Percentiles rank a stretch among this genome's conserved stretches.
Evolutionary conservation across 2,888 invertebrate genomes (phyloP).

Genomic region (Nysson spinosus): DNA sequence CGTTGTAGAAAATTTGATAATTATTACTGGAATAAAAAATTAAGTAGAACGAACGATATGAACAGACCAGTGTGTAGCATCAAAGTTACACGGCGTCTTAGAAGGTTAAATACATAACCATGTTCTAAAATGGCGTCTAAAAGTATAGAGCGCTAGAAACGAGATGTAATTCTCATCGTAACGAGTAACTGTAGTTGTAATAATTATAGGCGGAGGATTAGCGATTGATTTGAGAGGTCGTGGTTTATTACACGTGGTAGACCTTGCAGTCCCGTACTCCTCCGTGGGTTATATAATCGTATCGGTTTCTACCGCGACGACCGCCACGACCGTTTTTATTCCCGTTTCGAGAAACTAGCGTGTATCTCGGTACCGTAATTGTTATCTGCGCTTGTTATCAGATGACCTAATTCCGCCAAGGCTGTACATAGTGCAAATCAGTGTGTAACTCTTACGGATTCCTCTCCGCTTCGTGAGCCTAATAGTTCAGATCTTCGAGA

Average conservation of each 20-base stretch:
- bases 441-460: background rate
- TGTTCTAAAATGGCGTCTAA: too few relatives aligned
- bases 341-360: conserved; percentile 21
- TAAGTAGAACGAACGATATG: too few relatives aligned
- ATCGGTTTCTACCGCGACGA: background rate
- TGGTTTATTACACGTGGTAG: conserved; percentile 28
- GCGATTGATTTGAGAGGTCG: conserved; percentile 27
- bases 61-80: too few relatives aligned
- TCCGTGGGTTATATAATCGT: background rate
- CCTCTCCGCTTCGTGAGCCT: background rate
- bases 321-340: background rate
- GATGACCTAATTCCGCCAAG: conserved; percentile 61
- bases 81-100: too few relatives aligned
- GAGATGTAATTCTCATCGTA: too few relatives aligned
- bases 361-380: conserved; percentile 51
- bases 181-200: too few relatives aligned
- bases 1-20: too few relatives aligned
- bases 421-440: conserved; percentile 29
- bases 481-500: background rate
- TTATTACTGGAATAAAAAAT: too few relatives aligned
- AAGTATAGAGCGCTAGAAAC: too few relatives aligned
- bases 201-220: too few relatives aligned
- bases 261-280: conserved; percentile 32
- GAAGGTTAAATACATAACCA: too few relatives aligned
- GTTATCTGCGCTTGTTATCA: conserved; percentile 58